Base-by-base conservation (phyloP, 2,113 vertebrate genomes). In the Zosterops pallidus region DNA sequence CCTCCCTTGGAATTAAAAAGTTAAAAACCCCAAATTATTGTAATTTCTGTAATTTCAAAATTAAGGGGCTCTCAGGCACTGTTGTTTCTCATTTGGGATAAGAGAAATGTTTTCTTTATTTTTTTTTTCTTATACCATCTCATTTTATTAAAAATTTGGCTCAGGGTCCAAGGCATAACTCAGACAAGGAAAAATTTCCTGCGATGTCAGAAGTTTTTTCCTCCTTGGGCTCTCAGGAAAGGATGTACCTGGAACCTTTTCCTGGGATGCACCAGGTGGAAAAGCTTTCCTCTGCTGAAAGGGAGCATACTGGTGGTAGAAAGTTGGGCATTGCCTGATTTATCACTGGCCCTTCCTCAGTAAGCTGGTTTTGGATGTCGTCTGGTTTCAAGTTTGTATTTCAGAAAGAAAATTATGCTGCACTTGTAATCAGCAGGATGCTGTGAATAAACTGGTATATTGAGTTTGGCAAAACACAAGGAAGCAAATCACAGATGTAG, bases 281-380 rank as follows among this genome's bases (percentile, higher is more conserved):
- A 37, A 57, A 85, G 28, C 19, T 11, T 68, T 2, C 5, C 12
- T 4, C 13, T 55, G 53, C 37, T 42, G 39, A 60, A 49, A 12
- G 39, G 52, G 14, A 72, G 9, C 57, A 86, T 39, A 19, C 35
- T 42, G 46, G 18, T 35, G 53, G 57, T 44, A 53, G 25, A 6
- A 19, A 39, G 35, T 5, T 42, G 26, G 35, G 25, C 24, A 1
- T 13, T 25, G 35, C 33, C 19, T 0, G 0, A 33, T 55, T 7
- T 20, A 11, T 13, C 1, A 2, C 23, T 63, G n/a, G 39, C 10
- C 7, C 25, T 35, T 76, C 19, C 70, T 84, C 46, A 75, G 14
- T 7, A 20, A 83, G 24, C 19, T 64, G 33, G 2, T 44, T 65
- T 75, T 1, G 0, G 33, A 23, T 21, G 3, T 59, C 1, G 4